Evolutionary conservation across 1,140 invertebrate genomes (phyloP).

Genomic region (Ceratitis capitata): DNA sequence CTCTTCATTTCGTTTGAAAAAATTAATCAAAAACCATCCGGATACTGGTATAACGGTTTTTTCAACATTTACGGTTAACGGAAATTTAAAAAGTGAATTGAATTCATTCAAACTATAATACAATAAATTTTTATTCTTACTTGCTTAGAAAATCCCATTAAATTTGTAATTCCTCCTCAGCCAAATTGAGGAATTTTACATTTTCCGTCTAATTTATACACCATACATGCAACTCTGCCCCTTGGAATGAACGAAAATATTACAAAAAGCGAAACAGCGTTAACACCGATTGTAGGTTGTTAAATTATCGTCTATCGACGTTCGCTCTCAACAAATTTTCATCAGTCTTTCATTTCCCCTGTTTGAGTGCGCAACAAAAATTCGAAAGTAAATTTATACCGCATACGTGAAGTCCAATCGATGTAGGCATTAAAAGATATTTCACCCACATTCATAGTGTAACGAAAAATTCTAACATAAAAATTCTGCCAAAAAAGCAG

Average conservation of each 20-base stretch:
- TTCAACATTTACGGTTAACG: too few species aligned
- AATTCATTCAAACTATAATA: too few species aligned
- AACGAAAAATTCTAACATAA: not conserved
- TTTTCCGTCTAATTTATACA: not conserved
- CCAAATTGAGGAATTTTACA: not conserved
- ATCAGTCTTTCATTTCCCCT: constrained; percentile 27
- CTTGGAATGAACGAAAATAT: not conserved
- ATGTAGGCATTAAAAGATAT: not conserved
- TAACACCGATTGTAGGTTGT: not conserved
- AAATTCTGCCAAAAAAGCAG: not conserved
- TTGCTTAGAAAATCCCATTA: too few species aligned
- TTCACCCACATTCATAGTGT: not conserved
- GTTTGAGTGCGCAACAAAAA: not conserved
- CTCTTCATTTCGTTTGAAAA: too few species aligned
- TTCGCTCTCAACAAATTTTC: not conserved
- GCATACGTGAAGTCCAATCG: not conserved
- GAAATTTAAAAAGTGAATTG: too few species aligned
- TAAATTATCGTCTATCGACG: not conserved
- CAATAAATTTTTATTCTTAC: too few species aligned
- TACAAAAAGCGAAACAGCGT: not conserved
- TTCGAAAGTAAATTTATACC: not conserved
- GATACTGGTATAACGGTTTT: too few species aligned
- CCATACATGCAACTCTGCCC: not conserved
- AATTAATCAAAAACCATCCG: too few species aligned
- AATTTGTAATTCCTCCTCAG: too few species aligned